A percentile compares a stretch with the other conserved stretches of the same genome.
Conservation (phyloP, 2,888 invertebrate species). For the Malachius bipustulatus region DNA sequence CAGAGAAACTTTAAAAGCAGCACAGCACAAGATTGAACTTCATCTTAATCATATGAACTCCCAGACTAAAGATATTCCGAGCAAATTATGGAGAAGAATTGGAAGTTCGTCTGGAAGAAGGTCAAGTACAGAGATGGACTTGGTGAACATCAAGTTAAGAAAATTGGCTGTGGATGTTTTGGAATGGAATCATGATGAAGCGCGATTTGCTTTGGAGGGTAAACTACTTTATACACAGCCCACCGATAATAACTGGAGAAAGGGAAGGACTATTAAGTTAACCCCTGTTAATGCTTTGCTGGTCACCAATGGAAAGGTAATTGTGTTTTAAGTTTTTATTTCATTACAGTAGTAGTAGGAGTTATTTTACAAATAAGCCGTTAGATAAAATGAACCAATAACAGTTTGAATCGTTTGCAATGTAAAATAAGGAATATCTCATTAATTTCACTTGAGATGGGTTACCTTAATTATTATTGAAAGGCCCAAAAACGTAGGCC, state of each 20-base stretch:
- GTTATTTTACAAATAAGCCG: no score
- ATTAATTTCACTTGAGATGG: no score
- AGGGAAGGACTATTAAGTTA: conserved; percentile 79
- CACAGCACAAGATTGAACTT: conserved; percentile 85
- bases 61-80: conserved; percentile 81
- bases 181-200: conserved; percentile 91
- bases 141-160: conserved; percentile 78
- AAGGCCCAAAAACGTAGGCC: no score
- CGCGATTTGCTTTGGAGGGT: conserved; percentile 82
- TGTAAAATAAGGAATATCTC: no score
- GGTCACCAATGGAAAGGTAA: conserved; percentile 85
- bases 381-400: no score
- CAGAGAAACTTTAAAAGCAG: conserved; percentile 70
- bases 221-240: conserved; percentile 79
- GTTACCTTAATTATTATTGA: no score
- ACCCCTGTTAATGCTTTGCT: conserved; percentile 80
- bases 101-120: conserved; percentile 63
- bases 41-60: conserved; percentile 91
- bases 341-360: no score
- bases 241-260: conserved; percentile 83
- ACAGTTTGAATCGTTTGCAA: no score
- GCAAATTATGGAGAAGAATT: conserved; percentile 81
- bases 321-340: no score
- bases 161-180: conserved; percentile 89
- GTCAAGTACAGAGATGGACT: conserved; percentile 72